Evolutionary conservation across 2,888 invertebrate species (phyloP).

Genomic region (Pollenia angustigena): DNA sequence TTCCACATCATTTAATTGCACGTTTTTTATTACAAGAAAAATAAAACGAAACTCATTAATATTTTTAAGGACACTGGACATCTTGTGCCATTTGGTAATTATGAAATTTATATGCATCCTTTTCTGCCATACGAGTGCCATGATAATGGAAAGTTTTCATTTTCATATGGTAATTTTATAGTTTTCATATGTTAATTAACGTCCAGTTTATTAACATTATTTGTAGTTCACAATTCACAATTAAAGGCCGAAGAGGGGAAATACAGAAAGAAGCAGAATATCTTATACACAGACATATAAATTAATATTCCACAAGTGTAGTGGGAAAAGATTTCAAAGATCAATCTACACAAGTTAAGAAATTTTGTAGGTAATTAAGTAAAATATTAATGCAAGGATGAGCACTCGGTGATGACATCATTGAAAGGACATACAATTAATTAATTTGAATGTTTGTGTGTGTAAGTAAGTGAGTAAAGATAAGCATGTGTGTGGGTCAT

Average conservation of each 20-base stretch:
- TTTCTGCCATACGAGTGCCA: slow-evolving; percentile 13
- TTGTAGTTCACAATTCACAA: slow-evolving; percentile 60
- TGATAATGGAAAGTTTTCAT: slow-evolving; percentile 30
- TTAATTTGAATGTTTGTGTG: slow-evolving; percentile 27
- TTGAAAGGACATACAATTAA: slow-evolving; percentile 33
- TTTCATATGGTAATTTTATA: slow-evolving; percentile 71
- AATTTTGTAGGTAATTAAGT: slow-evolving; percentile 66
- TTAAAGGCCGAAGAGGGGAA: neutral
- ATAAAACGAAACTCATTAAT: slow-evolving; percentile 18
- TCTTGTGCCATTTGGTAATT: slow-evolving; percentile 54
- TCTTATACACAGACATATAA: neutral
- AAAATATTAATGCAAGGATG: slow-evolving; percentile 51
- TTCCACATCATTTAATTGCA: slow-evolving; percentile 64
- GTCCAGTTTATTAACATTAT: slow-evolving; percentile 71
- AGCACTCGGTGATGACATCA: slow-evolving; percentile 61
- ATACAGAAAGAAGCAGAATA: slow-evolving; percentile 10
- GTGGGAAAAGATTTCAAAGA: slow-evolving; percentile 48
- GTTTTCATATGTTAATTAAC: slow-evolving; percentile 73
- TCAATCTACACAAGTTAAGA: slow-evolving; percentile 45
- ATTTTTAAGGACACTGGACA: slow-evolving; percentile 44
- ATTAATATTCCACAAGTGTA: slow-evolving; percentile 72
- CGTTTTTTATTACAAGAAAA: slow-evolving; percentile 59
- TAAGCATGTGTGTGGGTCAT: neutral
- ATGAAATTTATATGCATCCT: slow-evolving; percentile 69
- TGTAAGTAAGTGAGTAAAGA: neutral